Evolutionary conservation across 2,797 vertebrate genomes (phyloP).

Genomic region (Perodicticus potto): DNA sequence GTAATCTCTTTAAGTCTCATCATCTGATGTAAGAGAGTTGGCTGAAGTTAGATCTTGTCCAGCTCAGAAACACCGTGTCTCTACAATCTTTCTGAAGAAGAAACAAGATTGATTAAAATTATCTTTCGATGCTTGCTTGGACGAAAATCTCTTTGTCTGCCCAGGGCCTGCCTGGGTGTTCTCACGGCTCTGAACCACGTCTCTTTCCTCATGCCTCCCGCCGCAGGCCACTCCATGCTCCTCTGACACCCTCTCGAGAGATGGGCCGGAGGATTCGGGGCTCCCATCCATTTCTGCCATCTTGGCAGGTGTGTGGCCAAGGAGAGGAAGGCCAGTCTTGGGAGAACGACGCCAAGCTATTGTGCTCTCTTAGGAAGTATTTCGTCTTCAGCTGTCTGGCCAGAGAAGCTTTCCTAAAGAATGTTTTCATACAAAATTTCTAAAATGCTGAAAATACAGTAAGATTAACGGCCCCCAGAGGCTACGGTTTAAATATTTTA

Average conservation of each 20-base stretch:
- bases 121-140: neutral
- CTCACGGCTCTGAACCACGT: neutral
- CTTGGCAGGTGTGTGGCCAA: neutral
- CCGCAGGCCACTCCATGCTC: accelerated
- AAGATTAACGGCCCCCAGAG: constrained; percentile 83
- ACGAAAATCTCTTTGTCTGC: neutral
- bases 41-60: neutral
- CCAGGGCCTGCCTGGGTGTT: neutral
- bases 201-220: accelerated
- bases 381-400: constrained; percentile 73
- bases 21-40: neutral
- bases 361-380: constrained; percentile 55
- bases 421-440: constrained; percentile 85
- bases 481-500: constrained; percentile 85
- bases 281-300: neutral
- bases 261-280: neutral
- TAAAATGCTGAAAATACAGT: constrained; percentile 85
- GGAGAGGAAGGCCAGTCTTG: neutral
- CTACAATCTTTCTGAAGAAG: neutral
- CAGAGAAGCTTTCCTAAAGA: constrained; percentile 74
- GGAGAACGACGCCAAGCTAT: neutral
- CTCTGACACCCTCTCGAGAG: neutral
- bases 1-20: neutral
- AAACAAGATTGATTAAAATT: neutral
- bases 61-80: neutral